These are phyloP conservation scores for Volucella bombylans DNA, from an alignment of 2,888 invertebrate species.

Conservation along the genomic window DNA sequence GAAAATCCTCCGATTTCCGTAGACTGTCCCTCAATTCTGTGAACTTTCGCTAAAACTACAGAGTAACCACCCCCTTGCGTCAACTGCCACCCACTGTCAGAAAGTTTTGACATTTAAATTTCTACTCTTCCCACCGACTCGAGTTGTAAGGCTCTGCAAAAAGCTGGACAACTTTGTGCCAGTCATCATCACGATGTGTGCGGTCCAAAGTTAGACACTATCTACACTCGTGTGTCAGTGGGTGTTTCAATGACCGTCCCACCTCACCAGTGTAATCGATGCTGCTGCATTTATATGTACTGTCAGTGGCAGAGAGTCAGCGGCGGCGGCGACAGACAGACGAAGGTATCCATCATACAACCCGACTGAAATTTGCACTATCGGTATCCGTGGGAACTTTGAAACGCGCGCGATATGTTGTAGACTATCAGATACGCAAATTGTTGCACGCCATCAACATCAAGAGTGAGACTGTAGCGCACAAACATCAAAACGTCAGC, in stretches of 20 bases:
- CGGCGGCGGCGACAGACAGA: too few relatives aligned
- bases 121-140: conserved; percentile 38
- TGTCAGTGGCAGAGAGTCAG: too few relatives aligned
- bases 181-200: conserved; percentile 63
- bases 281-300: neutral
- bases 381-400: conserved; percentile 62
- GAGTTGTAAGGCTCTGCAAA: too few relatives aligned
- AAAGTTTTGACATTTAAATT: conserved; percentile 66
- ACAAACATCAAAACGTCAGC: conserved; percentile 47
- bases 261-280: conserved; percentile 60
- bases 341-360: too few relatives aligned
- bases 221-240: conserved; percentile 42
- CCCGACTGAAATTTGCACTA: neutral
- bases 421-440: conserved; percentile 63
- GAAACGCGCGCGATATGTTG: neutral
- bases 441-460: conserved; percentile 68
- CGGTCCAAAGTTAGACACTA: conserved; percentile 54
- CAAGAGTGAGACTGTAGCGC: conserved; percentile 9
- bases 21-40: too few relatives aligned
- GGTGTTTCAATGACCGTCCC: conserved; percentile 70
- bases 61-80: conserved; percentile 13
- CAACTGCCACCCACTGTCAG: conserved; percentile 26
- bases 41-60: neutral
- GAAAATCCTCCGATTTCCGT: too few relatives aligned
- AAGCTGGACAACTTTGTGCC: too few relatives aligned